phyloP scores from a whole-genome alignment of 2,888 invertebrate genomes.

The Polydrusus cervinus region DNA sequence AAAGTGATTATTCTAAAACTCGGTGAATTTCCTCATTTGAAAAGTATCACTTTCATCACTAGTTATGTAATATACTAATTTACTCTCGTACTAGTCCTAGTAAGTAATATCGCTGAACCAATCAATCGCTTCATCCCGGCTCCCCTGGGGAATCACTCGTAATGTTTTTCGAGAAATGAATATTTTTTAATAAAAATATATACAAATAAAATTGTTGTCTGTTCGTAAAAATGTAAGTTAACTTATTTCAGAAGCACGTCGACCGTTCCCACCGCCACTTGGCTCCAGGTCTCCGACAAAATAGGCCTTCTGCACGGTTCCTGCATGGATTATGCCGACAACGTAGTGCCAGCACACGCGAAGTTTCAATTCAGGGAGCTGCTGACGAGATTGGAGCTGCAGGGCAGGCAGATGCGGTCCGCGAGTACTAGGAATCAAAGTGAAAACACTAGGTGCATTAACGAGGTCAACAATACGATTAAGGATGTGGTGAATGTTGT shows the following conservation, averaged over 20 bases:
- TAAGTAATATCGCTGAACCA: too few species aligned
- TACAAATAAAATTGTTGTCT: too few species aligned
- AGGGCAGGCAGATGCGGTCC: slow-evolving; percentile 80
- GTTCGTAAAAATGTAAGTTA: too few species aligned
- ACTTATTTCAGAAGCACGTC: slow-evolving; percentile 67
- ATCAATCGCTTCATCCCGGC: too few species aligned
- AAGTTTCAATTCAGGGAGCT: slow-evolving; percentile 90
- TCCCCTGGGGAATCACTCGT: too few species aligned
- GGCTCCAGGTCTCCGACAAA: slow-evolving; percentile 87
- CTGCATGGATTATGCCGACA: slow-evolving; percentile 89
- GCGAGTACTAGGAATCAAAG: slow-evolving; percentile 81
- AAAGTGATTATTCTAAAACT: too few species aligned
- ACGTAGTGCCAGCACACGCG: slow-evolving; percentile 86
- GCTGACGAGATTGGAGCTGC: slow-evolving; percentile 75
- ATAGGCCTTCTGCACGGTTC: slow-evolving; percentile 87
- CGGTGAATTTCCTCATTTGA: too few species aligned
- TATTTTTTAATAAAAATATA: too few species aligned
- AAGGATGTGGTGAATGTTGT: slow-evolving; percentile 85
- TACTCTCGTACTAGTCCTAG: too few species aligned
- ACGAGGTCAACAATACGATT: slow-evolving; percentile 83
- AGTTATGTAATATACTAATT: too few species aligned
- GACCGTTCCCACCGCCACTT: slow-evolving; percentile 78
- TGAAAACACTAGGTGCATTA: slow-evolving; percentile 79
- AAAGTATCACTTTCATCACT: too few species aligned
- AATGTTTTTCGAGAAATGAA: too few species aligned